Base-by-base conservation (phyloP, 2,888 invertebrate genomes). In the Dynastes maya region DNA sequence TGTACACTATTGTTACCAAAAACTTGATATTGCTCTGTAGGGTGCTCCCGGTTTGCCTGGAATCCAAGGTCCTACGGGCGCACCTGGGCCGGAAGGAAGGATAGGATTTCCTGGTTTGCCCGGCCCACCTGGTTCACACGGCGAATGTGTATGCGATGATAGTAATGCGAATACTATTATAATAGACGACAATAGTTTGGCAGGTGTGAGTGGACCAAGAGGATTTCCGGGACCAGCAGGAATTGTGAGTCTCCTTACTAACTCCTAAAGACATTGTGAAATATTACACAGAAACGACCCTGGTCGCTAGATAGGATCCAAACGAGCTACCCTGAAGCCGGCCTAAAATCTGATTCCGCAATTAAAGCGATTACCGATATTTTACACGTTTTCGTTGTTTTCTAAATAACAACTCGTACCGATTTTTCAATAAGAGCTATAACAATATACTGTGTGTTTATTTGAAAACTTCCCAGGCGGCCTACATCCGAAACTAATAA, bases 151-250 rank as follows among this genome's bases (percentile, higher is more conserved):
- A 9, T 40, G 40, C 6, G 74, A 86, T 84, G 80, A 85, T 77
- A 79, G 82, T 82, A 70, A 84, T 84, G 71, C 82, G 37, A 79
- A 78, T 76, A 85, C 84, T 80, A 78, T 85, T 27, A 79, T 85
- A 71, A 80, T 83, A 13, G 85, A 84, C 61, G 68, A 76, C 13
- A 70, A 53, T 53, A 53, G 53, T 58, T 64, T 61, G 79, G 90
- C 90, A 27, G 92, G 90, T 64, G 85, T 88, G 3, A 85, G 87
- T 77, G 91, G 91, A 55, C 89, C 90, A 1, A 88, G 91, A 84
- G 93, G 93, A 67, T 86, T 89, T 55, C 91, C 92, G 9, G 93
- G 92, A 45, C 86, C 88, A 13, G 87, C 90, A 51, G 92, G 92
- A 83, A 86, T 90, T 84, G 91, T 80, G 70, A 78, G 74, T 74